Conservation (phyloP, 1,140 invertebrate species). For the Meloidogyne hapla region DNA sequence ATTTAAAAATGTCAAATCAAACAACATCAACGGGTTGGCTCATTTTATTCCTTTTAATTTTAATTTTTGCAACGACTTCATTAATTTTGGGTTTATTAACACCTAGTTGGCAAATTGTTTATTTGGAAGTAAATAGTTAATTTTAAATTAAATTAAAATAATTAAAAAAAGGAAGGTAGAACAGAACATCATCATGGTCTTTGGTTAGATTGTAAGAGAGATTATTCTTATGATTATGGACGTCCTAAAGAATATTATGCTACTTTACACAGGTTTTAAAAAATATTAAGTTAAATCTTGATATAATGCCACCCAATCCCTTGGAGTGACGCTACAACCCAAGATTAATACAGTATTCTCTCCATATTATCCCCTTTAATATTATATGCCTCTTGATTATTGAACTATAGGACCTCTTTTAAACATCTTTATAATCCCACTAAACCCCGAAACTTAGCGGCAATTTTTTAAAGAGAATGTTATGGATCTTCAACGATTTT, state of each 20-base stretch:
- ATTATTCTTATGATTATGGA: slow-evolving; percentile 62
- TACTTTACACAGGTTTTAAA: slow-evolving; percentile 53
- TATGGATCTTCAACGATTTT: no score
- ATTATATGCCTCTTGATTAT: no score
- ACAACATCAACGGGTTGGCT: slow-evolving; percentile 36
- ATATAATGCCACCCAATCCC: no score
- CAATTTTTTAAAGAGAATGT: no score
- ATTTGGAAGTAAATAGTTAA: slow-evolving; percentile 41
- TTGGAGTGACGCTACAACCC: no score
- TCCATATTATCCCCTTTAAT: no score
- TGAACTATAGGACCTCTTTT: no score
- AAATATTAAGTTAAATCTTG: no score
- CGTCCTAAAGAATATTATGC: slow-evolving; percentile 60
- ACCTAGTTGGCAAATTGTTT: slow-evolving; percentile 60
- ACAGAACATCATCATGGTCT: slow-evolving; percentile 63
- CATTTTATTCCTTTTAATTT: slow-evolving; percentile 49
- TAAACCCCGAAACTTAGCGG: no score
- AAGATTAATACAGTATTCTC: no score
- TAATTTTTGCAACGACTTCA: slow-evolving; percentile 55
- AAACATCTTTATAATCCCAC: no score
- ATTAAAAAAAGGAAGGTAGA: slow-evolving; percentile 54
- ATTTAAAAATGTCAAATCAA: background rate
- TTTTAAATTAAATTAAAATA: background rate
- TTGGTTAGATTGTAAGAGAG: slow-evolving; percentile 62
- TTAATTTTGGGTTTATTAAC: slow-evolving; percentile 52